phyloP scores from a whole-genome alignment of 2,797 vertebrate genomes.

The Sus cebifrons region DNA sequence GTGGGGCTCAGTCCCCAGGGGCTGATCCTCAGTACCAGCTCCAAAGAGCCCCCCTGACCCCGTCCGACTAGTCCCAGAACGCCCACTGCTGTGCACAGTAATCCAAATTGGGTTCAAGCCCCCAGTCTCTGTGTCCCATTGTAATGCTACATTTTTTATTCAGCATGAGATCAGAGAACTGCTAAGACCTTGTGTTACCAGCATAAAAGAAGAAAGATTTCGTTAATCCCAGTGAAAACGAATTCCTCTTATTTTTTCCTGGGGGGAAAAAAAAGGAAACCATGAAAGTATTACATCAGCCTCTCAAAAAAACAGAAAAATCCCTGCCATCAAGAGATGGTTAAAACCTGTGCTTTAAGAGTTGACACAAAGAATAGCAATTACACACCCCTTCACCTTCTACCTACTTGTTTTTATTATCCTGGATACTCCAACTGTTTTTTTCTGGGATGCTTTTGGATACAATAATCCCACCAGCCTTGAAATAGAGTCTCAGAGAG shows the following conservation, averaged over 20 bases:
- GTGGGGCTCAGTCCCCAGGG: accelerated
- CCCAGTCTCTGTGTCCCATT: conserved; percentile 67
- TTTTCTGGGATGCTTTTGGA: neutral
- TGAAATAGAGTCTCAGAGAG: conserved; percentile 16
- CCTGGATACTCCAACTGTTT: conserved; percentile 66
- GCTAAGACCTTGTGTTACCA: conserved; percentile 85
- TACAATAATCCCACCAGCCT: neutral
- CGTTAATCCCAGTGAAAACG: conserved; percentile 88
- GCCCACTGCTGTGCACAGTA: neutral
- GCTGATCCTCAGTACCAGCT: neutral
- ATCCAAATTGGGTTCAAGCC: conserved; percentile 87
- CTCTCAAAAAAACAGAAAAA: conserved; percentile 77
- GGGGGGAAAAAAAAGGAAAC: conserved; percentile 78
- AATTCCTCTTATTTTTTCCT: conserved; percentile 81
- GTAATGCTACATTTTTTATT: conserved; percentile 85
- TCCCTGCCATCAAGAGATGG: conserved; percentile 84
- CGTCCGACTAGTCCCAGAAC: neutral
- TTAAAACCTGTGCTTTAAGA: conserved; percentile 78
- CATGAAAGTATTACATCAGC: conserved; percentile 63
- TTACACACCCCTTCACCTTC: conserved; percentile 80
- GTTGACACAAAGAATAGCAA: conserved; percentile 84
- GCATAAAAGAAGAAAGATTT: conserved; percentile 87
- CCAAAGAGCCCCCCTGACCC: neutral
- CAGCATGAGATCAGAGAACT: conserved; percentile 83
- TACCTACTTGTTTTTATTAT: conserved; percentile 59